A percentile compares a stretch with the other conserved stretches of the same genome.
Conservation (phyloP, 2,797 vertebrate species). For the Serranus cabrilla region DNA sequence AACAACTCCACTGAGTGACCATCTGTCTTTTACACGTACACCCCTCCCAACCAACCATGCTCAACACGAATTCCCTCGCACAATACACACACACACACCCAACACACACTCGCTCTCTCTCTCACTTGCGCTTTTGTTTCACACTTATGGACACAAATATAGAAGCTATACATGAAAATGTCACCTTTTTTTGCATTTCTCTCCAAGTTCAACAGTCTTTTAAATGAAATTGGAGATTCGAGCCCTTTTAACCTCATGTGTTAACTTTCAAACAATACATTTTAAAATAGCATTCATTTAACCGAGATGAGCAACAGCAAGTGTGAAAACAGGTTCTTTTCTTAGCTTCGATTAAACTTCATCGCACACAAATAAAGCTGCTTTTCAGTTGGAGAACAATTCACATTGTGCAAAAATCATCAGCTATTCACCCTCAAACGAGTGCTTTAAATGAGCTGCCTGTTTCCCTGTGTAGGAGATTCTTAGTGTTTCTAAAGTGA, state of each 20-base stretch:
- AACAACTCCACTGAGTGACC: constrained; percentile 89
- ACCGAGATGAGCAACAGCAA: not conserved
- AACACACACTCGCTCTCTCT: constrained; percentile 32
- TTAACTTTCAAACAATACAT: not conserved
- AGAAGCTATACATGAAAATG: not conserved
- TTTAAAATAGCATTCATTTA: not conserved
- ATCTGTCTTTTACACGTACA: constrained; percentile 86
- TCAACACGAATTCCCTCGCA: constrained; percentile 64
- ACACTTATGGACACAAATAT: constrained; percentile 17
- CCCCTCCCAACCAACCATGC: constrained; percentile 63
- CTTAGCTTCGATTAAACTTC: constrained; percentile 14
- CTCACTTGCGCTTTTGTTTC: constrained; percentile 53
- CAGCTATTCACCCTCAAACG: constrained; percentile 13
- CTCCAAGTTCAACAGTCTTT: not conserved
- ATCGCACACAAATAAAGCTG: not conserved
- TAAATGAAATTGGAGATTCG: not conserved
- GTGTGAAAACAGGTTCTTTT: constrained; percentile 1
- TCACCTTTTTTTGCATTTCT: not conserved
- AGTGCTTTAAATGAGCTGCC: not conserved
- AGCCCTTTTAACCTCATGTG: not conserved
- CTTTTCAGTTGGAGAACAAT: not conserved
- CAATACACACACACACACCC: not conserved
- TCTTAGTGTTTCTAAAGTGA: not conserved
- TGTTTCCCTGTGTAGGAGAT: not conserved
- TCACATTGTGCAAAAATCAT: not conserved